Evolutionary conservation across 2,113 vertebrate species (phyloP), one percentile per base, ranked within the genome.

Genomic region (Apus apus): DNA sequence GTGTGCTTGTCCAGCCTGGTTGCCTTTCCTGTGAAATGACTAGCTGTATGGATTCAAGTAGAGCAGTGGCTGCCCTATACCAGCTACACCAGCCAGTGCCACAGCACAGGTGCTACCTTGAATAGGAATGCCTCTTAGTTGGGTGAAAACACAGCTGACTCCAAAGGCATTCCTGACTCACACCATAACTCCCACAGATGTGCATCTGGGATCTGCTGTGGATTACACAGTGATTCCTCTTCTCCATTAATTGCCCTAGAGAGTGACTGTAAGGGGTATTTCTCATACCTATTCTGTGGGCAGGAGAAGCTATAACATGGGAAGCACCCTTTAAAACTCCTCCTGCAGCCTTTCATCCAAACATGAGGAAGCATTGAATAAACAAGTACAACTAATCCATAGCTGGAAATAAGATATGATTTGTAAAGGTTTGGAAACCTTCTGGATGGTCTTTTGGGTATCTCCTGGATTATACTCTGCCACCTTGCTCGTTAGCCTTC

Each of bases 191-290:
- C 66, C 74, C 61, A 82, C 48, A 72, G 57, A 43, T 25, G 20
- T 43, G 48, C 4, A 3, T 38, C 38, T 87, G 30, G 9, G 53
- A 71, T 79, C 62, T 95, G 23, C 53, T 91, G 21, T 53, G 70
- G 15, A 6, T 9, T 32, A n/a, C 19, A 3, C 32, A 48, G 50
- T 56, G 34, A 40, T 65, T 78, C 57, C 36, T 93, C 14, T 88
- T 84, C 45, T 78, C 61, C 45, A 20, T 14, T 48, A 15, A 23
- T 8, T 87, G 22, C 57, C 32, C 12, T 25, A 10, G 85, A 85
- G 87, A 93, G 66, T 82, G 93, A 45, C 74, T 87, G 48, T 43
- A 82, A 40, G 93, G 93, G 58, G 14, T 75, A 75, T 94, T 97
- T 79, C 70, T 94, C 53, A 93, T 18, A 53, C 53, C 38, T 57